These are phyloP conservation scores for Thrips palmi DNA, from an alignment of 1,140 invertebrate species.

Conservation along the genomic window DNA sequence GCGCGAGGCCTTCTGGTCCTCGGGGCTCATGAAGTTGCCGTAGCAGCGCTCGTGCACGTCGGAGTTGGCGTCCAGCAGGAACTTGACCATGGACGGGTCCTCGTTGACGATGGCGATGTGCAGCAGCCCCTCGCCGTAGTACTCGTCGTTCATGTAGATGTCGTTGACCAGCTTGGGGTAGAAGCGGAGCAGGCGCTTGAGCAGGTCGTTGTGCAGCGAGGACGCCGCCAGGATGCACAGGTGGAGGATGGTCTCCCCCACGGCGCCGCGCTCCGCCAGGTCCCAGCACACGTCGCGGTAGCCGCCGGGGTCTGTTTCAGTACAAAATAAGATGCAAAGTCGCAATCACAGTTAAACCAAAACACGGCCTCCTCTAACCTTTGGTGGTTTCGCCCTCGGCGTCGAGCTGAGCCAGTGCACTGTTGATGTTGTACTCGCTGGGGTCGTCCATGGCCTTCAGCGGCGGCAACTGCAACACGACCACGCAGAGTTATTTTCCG, in stretches of 20 bases:
- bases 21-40: constrained; percentile 92
- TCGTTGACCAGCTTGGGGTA: constrained; percentile 94
- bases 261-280: constrained; percentile 77
- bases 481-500: too few relatives aligned
- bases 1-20: constrained; percentile 87
- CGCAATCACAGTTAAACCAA: too few relatives aligned
- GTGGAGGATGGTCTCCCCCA: constrained; percentile 89
- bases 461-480: constrained; percentile 40
- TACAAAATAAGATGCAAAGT: not conserved
- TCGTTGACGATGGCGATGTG: constrained; percentile 98
- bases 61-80: constrained; percentile 76
- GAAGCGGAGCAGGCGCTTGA: constrained; percentile 73
- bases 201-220: constrained; percentile 78
- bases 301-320: constrained; percentile 32
- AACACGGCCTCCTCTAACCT: too few relatives aligned
- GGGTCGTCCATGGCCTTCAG: constrained; percentile 61
- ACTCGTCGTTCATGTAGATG: constrained; percentile 89
- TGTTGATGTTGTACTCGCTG: constrained; percentile 61
- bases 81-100: constrained; percentile 94
- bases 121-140: constrained; percentile 84
- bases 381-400: too few relatives aligned
- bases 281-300: constrained; percentile 86
- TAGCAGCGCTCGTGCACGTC: constrained; percentile 80
- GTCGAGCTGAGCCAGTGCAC: too few relatives aligned
- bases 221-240: constrained; percentile 83